phyloP scores from a whole-genome alignment of 2,888 invertebrate species.

The Acanthosepion pharaonis region DNA sequence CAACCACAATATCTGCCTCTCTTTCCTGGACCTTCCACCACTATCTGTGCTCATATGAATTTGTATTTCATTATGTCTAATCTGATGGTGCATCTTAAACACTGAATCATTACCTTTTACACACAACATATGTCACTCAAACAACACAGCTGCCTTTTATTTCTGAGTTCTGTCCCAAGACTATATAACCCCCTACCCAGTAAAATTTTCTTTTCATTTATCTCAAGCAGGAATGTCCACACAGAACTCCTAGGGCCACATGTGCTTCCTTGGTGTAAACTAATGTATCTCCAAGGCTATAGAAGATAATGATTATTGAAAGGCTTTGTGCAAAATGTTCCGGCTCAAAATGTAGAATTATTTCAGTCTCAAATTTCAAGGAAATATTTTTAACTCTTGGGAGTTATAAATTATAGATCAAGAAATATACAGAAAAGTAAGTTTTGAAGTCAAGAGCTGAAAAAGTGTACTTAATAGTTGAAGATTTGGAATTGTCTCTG shows the following conservation, averaged over 20 bases:
- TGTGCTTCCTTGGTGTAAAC: neutral
- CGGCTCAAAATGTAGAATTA: no score
- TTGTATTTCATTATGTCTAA: neutral
- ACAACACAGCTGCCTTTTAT: neutral
- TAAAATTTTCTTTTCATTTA: neutral
- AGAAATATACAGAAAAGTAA: no score
- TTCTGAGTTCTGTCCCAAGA: neutral
- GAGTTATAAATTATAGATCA: no score
- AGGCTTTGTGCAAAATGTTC: no score
- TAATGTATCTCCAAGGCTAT: no score
- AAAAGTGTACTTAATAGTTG: no score
- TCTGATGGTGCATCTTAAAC: neutral
- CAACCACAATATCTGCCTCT: neutral
- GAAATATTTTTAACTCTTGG: no score
- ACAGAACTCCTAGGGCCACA: neutral
- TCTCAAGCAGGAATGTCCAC: neutral
- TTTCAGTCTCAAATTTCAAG: no score
- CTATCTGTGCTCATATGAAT: neutral
- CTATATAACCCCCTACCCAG: no score
- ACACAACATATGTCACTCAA: neutral
- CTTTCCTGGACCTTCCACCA: neutral
- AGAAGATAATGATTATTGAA: no score
- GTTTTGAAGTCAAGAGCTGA: no score
- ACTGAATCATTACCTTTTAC: neutral
- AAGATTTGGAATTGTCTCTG: no score